Conservation (phyloP, 2,113 vertebrate genomes). For the Scomber japonicus region DNA sequence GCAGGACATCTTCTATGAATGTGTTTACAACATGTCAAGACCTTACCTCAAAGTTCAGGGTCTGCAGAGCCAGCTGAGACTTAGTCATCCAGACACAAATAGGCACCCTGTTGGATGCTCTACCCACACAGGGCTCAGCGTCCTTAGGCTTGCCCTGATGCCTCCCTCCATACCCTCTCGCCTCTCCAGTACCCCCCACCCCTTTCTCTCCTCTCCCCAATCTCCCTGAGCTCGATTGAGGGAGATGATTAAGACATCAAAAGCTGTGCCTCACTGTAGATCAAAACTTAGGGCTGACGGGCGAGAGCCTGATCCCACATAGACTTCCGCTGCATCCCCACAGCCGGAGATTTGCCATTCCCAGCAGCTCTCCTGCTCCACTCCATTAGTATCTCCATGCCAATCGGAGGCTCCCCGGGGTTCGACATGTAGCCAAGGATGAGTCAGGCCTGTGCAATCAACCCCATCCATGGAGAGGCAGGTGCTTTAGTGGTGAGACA, state of each 20-base stretch:
- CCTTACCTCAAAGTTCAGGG: slow-evolving; percentile 41
- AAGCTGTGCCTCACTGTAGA: slow-evolving; percentile 79
- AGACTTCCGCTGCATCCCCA: slow-evolving; percentile 81
- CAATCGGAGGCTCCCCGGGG: slow-evolving; percentile 82
- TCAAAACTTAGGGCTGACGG: slow-evolving; percentile 81
- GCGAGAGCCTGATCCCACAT: slow-evolving; percentile 78
- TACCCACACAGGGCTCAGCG: slow-evolving; percentile 64
- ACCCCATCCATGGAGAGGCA: slow-evolving; percentile 75
- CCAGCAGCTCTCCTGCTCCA: slow-evolving; percentile 82
- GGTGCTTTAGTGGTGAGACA: slow-evolving; percentile 71
- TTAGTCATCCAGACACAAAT: slow-evolving; percentile 62
- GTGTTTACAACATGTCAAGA: slow-evolving; percentile 48
- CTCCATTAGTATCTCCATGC: slow-evolving; percentile 84
- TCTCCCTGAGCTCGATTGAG: slow-evolving; percentile 78
- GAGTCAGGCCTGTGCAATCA: slow-evolving; percentile 83
- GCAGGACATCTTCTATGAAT: slow-evolving; percentile 32
- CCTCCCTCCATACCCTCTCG: slow-evolving; percentile 55
- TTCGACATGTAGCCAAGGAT: slow-evolving; percentile 82
- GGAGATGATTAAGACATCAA: slow-evolving; percentile 85
- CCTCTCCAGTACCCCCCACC: slow-evolving; percentile 51
- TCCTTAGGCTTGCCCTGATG: slow-evolving; percentile 69
- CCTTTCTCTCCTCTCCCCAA: slow-evolving; percentile 64
- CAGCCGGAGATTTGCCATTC: slow-evolving; percentile 83
- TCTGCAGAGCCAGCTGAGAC: slow-evolving; percentile 53
- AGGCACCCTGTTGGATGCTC: slow-evolving; percentile 49